Base-by-base conservation (phyloP, 2,113 vertebrate genomes). In the Gavia stellata region DNA sequence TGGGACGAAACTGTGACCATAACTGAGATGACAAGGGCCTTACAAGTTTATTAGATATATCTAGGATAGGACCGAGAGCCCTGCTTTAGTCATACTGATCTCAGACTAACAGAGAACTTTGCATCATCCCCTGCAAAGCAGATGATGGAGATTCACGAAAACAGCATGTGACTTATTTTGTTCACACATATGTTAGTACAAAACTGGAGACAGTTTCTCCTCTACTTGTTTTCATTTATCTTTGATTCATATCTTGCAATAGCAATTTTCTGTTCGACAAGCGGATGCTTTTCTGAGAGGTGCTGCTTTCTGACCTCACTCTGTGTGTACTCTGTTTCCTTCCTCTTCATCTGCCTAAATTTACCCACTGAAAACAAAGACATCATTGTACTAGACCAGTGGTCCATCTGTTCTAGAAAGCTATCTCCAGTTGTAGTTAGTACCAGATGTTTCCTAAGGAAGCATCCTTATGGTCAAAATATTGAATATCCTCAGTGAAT, bases 361-460 rank as follows among this genome's bases (percentile, higher is more conserved):
- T 92, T 94, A 86, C 73, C 75, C 61, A 49, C 65, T 47, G 77
- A 87, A 68, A 96, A 97, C 94, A 96, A 94, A 94, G 92, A 20
- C 61, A 65, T 65, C 75, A 92, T 94, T 95, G 88, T 94, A 72
- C 45, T 40, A 68, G 83, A 92, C 19, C 52, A 71, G 49, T 61
- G 80, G 38, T 75, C 77, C 68, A 53, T 94, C 92, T 96, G 95
- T 18, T 94, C 90, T 86, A 79, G 73, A 94, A 94, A 81, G 65
- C 65, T 81, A 28, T 89, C 94, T 84, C 77, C 45, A 91, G 73
- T 10, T 53, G 68, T 24, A 88, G 44, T 36, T 72, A 95, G 53
- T 3, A 12, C 77, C 95, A 97, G 95, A 75, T 95, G 96, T 96
- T 97, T 97, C 96, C 97, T 94, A 94, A 95, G 89, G 91, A 97